Conservation (phyloP, 2,888 invertebrate species). For the Ophion costatus region DNA sequence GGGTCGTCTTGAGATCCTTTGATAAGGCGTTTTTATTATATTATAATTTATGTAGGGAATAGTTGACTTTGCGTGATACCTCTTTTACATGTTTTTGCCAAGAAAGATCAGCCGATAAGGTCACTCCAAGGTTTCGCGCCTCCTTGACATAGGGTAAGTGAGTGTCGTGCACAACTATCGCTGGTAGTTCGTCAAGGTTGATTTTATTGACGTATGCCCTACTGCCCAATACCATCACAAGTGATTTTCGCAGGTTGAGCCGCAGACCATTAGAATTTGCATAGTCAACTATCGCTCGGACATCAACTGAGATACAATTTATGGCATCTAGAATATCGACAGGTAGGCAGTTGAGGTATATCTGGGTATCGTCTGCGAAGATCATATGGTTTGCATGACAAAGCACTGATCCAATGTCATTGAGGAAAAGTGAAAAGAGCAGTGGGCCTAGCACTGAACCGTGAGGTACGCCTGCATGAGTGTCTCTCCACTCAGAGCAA, state of each 20-base stretch:
- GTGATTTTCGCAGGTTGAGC: too few relatives aligned
- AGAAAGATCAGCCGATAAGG: neutral
- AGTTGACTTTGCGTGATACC: too few relatives aligned
- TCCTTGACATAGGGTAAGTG: neutral
- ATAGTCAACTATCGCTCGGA: neutral
- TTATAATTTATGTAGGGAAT: too few relatives aligned
- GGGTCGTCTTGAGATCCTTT: too few relatives aligned
- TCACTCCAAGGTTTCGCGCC: neutral
- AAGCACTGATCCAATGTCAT: neutral
- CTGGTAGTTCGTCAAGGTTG: neutral
- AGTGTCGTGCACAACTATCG: neutral
- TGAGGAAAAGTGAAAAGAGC: constrained; percentile 9
- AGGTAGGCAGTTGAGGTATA: neutral
- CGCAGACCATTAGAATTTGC: neutral
- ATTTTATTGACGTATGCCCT: neutral
- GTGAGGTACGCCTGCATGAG: constrained; percentile 1
- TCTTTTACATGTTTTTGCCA: too few relatives aligned
- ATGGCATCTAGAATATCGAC: neutral
- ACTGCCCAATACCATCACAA: neutral
- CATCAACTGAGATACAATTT: neutral
- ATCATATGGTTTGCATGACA: neutral
- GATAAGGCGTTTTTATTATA: too few relatives aligned
- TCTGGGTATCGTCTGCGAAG: constrained; percentile 22
- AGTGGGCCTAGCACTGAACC: constrained; percentile 24
- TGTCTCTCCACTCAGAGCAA: neutral